Evolutionary conservation across 92 coral and sea anemone species (phyloP).

Genomic region (Montipora capitata): DNA sequence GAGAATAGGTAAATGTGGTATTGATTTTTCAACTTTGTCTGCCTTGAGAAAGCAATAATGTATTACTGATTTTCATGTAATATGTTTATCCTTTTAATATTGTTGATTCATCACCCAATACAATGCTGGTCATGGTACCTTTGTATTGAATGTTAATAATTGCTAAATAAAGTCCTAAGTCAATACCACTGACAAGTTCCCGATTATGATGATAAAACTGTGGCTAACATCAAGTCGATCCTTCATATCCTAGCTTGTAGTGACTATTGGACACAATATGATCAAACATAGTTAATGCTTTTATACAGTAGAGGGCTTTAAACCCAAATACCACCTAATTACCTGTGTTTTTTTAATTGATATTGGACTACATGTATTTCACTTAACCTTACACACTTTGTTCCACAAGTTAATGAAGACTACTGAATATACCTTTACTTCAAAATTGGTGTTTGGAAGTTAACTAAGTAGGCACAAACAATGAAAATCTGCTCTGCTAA

Average conservation of each 20-base stretch:
- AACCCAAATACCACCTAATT: not conserved
- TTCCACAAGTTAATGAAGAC: constrained; percentile 2
- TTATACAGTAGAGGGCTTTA: not conserved
- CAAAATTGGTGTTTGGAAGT: constrained; percentile 33
- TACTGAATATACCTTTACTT: constrained; percentile 14
- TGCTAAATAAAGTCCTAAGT: constrained; percentile 9
- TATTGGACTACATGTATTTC: not conserved
- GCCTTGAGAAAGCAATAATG: constrained; percentile 41
- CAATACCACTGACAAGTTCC: constrained; percentile 5
- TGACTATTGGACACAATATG: constrained; percentile 17
- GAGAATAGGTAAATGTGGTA: constrained; percentile 69
- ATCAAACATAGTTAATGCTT: no score
- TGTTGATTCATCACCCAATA: constrained; percentile 4
- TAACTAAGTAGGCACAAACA: constrained; percentile 42
- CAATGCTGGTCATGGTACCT: constrained; percentile 21
- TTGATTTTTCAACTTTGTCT: constrained; percentile 48
- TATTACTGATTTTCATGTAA: constrained; percentile 25
- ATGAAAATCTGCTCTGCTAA: constrained; percentile 51
- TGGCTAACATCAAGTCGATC: constrained; percentile 18
- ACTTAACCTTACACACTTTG: constrained; percentile 3
- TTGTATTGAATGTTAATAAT: constrained; percentile 8
- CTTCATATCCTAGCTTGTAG: constrained; percentile 16
- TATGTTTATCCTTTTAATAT: constrained; percentile 2
- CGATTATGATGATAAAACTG: constrained; percentile 18
- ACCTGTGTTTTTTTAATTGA: not conserved